These are phyloP conservation scores for Chionis minor DNA, from an alignment of 2,113 vertebrate genomes.

Conservation along the genomic window DNA sequence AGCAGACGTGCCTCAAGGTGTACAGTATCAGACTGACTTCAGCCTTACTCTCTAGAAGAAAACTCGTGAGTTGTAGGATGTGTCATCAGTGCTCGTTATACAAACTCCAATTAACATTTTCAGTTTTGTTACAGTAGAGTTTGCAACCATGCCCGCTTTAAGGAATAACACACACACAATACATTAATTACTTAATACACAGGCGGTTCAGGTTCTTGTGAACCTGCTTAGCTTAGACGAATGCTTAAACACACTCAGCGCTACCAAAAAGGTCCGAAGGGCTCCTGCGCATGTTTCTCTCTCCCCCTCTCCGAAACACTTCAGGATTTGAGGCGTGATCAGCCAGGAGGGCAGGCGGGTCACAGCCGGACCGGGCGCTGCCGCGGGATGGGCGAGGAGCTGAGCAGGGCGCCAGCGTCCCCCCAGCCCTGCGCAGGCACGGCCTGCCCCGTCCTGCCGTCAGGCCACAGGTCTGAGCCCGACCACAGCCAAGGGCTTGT, in stretches of 20 bases:
- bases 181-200: neutral
- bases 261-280: neutral
- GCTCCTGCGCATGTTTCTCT: neutral
- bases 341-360: neutral
- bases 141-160: neutral
- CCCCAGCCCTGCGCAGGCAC: neutral
- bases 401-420: neutral
- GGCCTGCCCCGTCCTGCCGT: neutral
- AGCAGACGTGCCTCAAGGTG: neutral
- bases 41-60: neutral
- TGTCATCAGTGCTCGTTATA: neutral
- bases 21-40: neutral
- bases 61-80: fast-evolving
- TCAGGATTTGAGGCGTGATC: neutral
- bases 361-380: neutral
- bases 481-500: neutral
- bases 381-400: neutral
- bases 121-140: neutral
- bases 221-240: neutral
- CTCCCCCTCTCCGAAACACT: neutral
- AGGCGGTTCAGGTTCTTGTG: neutral
- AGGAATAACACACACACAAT: neutral
- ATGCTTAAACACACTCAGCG: neutral
- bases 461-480: neutral
- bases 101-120: neutral